Conservation (phyloP, 2,888 invertebrate species). For the Rhamphomyia laevipes region DNA sequence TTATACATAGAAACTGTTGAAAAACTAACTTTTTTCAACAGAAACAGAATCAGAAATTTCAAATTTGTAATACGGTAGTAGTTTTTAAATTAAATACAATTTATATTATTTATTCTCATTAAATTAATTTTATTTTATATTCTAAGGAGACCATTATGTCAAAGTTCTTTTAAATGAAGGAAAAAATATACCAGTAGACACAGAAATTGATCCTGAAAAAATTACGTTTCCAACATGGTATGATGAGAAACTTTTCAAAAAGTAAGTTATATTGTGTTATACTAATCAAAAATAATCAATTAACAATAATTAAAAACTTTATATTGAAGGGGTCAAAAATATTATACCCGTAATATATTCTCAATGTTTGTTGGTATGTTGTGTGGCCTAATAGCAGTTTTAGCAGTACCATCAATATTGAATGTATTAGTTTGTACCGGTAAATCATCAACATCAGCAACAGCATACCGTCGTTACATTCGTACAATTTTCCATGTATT, state of each 20-base stretch:
- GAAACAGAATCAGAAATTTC: too few species aligned
- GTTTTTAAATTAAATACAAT: too few species aligned
- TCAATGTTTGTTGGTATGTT: conserved; percentile 60
- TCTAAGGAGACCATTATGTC: not conserved
- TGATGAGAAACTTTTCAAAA: conserved; percentile 51
- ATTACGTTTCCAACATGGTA: conserved; percentile 53
- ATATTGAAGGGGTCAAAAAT: conserved; percentile 53
- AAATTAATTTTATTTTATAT: not conserved
- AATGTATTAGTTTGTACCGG: conserved; percentile 58
- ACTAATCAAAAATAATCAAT: not conserved
- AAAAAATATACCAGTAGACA: not conserved
- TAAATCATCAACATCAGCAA: conserved; percentile 50
- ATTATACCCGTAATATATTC: conserved; percentile 58
- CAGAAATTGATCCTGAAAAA: conserved; percentile 13
- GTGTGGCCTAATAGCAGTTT: conserved; percentile 59
- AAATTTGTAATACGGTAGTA: too few species aligned
- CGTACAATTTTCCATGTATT: conserved; percentile 65
- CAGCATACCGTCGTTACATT: conserved; percentile 66
- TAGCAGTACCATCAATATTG: conserved; percentile 63
- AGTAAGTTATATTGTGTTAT: conserved; percentile 35
- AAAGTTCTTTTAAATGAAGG: not conserved
- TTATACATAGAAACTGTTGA: too few species aligned
- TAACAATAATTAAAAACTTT: not conserved
- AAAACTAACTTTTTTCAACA: too few species aligned
- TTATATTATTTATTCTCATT: too few species aligned